Percentiles rank a stretch among this genome's conserved stretches.
Evolutionary conservation across 1,140 invertebrate genomes (phyloP).

Genomic region (Anoplophora glabripennis): DNA sequence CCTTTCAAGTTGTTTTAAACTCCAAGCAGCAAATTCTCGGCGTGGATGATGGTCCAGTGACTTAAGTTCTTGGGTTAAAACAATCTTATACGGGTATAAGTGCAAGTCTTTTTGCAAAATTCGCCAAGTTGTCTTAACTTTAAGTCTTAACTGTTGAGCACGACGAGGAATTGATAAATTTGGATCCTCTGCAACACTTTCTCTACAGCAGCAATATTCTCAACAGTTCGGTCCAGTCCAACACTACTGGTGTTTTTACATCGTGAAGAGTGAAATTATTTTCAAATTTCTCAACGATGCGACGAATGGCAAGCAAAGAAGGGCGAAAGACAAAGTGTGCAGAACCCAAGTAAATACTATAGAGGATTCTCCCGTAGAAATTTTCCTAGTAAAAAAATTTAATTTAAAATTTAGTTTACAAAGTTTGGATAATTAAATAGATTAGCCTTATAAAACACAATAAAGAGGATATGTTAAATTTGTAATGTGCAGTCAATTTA

Average conservation of each 20-base stretch:
- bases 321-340: no score
- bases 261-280: not conserved
- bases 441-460: no score
- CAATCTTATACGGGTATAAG: slow-evolving; percentile 11
- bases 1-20: no score
- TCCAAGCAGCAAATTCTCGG: not conserved
- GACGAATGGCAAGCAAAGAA: no score
- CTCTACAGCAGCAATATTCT: not conserved
- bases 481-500: no score
- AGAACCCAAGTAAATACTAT: no score
- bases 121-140: not conserved
- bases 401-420: no score
- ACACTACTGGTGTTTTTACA: not conserved
- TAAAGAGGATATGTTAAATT: no score
- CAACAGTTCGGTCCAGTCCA: not conserved
- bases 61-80: slow-evolving; percentile 3
- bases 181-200: not conserved
- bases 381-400: no score
- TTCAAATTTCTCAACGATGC: no score
- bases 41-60: not conserved
- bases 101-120: slow-evolving; percentile 11
- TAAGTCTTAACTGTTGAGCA: not conserved
- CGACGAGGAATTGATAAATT: slow-evolving; percentile 6
- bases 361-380: no score
- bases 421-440: no score